Base-by-base conservation (phyloP, 2,888 invertebrate species). In the Cephonodes hylas region DNA sequence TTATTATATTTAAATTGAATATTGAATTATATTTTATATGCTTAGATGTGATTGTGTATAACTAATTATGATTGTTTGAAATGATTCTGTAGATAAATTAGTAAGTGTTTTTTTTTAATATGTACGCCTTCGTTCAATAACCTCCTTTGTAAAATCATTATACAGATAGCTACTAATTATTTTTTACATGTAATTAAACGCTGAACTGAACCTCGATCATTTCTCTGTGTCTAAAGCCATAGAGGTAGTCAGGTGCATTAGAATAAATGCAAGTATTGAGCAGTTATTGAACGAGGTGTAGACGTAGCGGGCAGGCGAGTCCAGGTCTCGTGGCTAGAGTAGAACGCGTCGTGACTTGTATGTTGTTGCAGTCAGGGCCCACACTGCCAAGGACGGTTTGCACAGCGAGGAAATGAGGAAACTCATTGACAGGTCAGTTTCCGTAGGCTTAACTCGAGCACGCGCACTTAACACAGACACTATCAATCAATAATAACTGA, bases 331-430 rank as follows among this genome's bases (percentile, higher is more conserved):
- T 86, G 85, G 78, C 84, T 89, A 90, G 91, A 71, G 85, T 91
- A 90, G 90, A 88, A 75, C 83, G 83, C 87, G 87, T 86, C 88
- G 91, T 91, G 90, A 90, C 87, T 86, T 89, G 86, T 90, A 84
- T 90, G 88, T 93, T 92, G 90, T 93, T 93, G 89, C 94, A 93
- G 94, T 94, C 88, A 93, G 94, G 91, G 94, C 94, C 87, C 94
- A 94, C 87, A 93, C 93, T 88, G 93, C 93, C 94, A 97, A 97
- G 96, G 97, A 97, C 95, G 96, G 96, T 94, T 96, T 97, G 95
- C 95, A 96, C 94, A 96, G 96, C 93, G 98, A 97, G 95, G 97
- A 97, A 95, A 97, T 97, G 96, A 96, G 98, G 94, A 97, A 97
- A 95, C 96, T 97, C 94, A 96, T 98, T 94, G 98, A 98, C 96